Base-by-base conservation (phyloP, 1,140 invertebrate species). In the Elymnias hypermnestra region DNA sequence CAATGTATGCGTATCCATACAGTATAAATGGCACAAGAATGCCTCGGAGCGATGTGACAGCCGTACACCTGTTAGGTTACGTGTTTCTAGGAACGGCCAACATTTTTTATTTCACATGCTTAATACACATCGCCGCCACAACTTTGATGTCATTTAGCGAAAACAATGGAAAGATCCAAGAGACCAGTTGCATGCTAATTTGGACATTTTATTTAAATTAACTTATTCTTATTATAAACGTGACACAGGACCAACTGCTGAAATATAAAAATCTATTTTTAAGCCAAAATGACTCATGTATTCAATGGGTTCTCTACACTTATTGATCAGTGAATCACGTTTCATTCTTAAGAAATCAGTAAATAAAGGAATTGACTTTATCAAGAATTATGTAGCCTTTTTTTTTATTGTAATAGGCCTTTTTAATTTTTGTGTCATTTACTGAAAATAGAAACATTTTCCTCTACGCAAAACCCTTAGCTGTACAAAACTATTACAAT, bases 131-230 rank as follows among this genome's bases (percentile, higher is more conserved):
- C 59, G 68, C 66, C 72, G 73, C 60, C 60, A 72, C 75, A 76
- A 81, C 81, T 84, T 84, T 84, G 81, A 84, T 75, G 78, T 84
- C 77, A 73, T 84, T 84, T 84, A 84, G 76, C 76, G 72, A 82
- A 82, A 81, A 83, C 81, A 84, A 84, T 84, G 81, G 81, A 76
- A 78, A 79, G 74, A 83, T 75, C 43, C 64, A 52, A 31, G 62
- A 53, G 18, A 57, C 25, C 53, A 54, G 63, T 63, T 53, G 81
- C 72, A 84, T 84, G 60, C 74, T 75, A 77, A 84, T 73, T 64
- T 45, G 31, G 35, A 70, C 62, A 72, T 78, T 75, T 84, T 79
- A 83, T 83, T 81, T 81, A 83, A 84, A 83, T 84, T 46, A 75
- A 67, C 81, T 78, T 81, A 78, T 82, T 81, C 58, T 70, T 79